phyloP scores from a whole-genome alignment of 2,113 vertebrate genomes.

The Hyla sarda region DNA sequence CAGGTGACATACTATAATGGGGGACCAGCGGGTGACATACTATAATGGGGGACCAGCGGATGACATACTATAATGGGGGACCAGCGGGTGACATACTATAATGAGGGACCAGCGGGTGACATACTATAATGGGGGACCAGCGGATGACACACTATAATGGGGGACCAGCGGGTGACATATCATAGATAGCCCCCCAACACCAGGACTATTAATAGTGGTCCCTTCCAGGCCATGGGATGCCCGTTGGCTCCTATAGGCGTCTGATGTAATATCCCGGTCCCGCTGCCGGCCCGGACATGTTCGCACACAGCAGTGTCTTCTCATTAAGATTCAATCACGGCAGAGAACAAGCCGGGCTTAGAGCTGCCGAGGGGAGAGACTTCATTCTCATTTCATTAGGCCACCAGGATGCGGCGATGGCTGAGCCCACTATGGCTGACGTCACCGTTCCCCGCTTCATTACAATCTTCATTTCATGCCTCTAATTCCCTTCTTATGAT shows the following conservation, averaged over 20 bases:
- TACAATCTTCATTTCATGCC: conserved; percentile 81
- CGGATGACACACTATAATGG: background rate
- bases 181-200: conserved; percentile 51
- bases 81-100: no score
- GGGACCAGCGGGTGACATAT: no score
- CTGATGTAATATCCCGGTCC: conserved; percentile 69
- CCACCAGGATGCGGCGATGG: conserved; percentile 79
- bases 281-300: conserved; percentile 75
- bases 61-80: no score
- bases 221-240: conserved; percentile 10
- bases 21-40: no score
- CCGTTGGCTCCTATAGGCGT: conserved; percentile 54
- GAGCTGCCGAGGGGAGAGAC: conserved; percentile 76
- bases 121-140: no score
- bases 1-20: no score
- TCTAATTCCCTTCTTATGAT: conserved; percentile 77
- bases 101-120: no score
- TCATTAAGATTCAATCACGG: conserved; percentile 80
- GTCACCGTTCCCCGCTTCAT: conserved; percentile 78
- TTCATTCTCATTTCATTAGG: conserved; percentile 81
- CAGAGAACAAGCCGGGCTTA: conserved; percentile 74
- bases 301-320: conserved; percentile 79
- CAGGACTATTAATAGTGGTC: background rate
- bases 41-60: no score
- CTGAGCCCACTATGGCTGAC: conserved; percentile 70